Evolutionary conservation across 1,140 invertebrate genomes (phyloP), one percentile per base, ranked within the genome.

Genomic region (Drosophila prosaltans): DNA sequence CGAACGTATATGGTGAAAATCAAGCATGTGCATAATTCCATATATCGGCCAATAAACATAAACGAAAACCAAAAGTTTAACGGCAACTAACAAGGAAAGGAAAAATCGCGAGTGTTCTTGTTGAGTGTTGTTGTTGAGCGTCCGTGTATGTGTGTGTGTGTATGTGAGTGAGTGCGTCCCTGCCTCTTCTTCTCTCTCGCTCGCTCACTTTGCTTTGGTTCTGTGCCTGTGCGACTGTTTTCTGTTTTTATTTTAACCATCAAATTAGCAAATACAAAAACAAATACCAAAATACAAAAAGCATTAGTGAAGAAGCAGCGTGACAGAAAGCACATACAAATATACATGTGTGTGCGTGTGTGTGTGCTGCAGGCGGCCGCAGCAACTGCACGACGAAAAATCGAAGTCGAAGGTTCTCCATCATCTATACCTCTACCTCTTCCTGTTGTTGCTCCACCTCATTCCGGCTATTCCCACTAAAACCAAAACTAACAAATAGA

Each of bases 311-410:
- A 65, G 36, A 39, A 57, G 39, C 11, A 68, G 58, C 54, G 36
- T 30, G 57, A 26, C n/a, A 66, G n/a, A 66, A 54, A 40, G 24
- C 74, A 64, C 74, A 61, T 54, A 67, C 45, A 68, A 67, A 72
- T 61, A 66, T 61, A 65, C 45, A 48, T 54, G 63, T 68, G 73
- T 48, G 48, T 55, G 45, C 68, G 69, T 71, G 68, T 78, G 79
- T 73, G 78, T 65, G 69, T 68, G 62, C 57, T 70, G 69, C 69
- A 54, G 71, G 66, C 62, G 61, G 73, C 72, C 70, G 64, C 76
- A 64, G 62, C 75, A 72, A 79, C 76, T 76, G 75, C 61, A 58
- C 21, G 54, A 66, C 55, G 74, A 78, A 78, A 78, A 78, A 78
- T 78, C 75, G 75, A 78, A 78, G 74, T 59, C 77, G 58, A 60